Evolutionary conservation across 2,888 invertebrate species (phyloP).

Genomic region (Octonoba sinensis): DNA sequence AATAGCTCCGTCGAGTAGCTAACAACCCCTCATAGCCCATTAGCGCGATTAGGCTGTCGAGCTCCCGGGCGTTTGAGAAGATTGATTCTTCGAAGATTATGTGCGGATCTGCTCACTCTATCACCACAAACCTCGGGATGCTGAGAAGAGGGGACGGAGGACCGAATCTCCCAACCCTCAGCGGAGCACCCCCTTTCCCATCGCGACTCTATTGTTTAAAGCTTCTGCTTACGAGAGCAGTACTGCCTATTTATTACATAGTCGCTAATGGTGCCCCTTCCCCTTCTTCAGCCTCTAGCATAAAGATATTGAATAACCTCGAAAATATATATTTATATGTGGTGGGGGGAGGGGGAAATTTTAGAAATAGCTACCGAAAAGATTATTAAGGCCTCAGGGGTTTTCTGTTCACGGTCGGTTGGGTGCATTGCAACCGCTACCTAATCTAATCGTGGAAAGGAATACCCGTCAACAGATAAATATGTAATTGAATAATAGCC

Average conservation of each 20-base stretch:
- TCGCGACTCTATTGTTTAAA: slow-evolving; percentile 52
- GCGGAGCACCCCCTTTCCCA: slow-evolving; percentile 18
- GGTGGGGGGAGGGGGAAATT: background rate
- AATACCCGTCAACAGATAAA: slow-evolving; percentile 43
- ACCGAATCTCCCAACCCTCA: background rate
- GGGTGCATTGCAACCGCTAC: slow-evolving; percentile 21
- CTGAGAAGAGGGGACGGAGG: slow-evolving; percentile 2
- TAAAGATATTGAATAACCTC: slow-evolving; percentile 50
- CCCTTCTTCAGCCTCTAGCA: slow-evolving; percentile 5
- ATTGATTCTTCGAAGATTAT: slow-evolving; percentile 60
- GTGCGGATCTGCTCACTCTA: slow-evolving; percentile 35
- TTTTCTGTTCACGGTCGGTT: slow-evolving; percentile 27
- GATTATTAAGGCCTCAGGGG: slow-evolving; percentile 44
- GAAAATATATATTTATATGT: too few relatives aligned
- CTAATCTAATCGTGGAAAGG: slow-evolving; percentile 50
- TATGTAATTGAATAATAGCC: slow-evolving; percentile 59
- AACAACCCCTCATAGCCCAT: slow-evolving; percentile 49
- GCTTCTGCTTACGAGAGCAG: slow-evolving; percentile 37
- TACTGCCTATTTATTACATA: slow-evolving; percentile 50
- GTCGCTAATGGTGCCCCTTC: slow-evolving; percentile 44
- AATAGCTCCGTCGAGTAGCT: slow-evolving; percentile 43
- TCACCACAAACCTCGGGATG: slow-evolving; percentile 15
- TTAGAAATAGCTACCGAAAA: slow-evolving; percentile 32
- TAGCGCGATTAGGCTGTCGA: slow-evolving; percentile 57
- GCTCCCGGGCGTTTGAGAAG: slow-evolving; percentile 44